Evolutionary conservation across 2,797 vertebrate genomes (phyloP), one percentile per base, ranked within the genome.

Genomic region (Decapterus maruadsi): DNA sequence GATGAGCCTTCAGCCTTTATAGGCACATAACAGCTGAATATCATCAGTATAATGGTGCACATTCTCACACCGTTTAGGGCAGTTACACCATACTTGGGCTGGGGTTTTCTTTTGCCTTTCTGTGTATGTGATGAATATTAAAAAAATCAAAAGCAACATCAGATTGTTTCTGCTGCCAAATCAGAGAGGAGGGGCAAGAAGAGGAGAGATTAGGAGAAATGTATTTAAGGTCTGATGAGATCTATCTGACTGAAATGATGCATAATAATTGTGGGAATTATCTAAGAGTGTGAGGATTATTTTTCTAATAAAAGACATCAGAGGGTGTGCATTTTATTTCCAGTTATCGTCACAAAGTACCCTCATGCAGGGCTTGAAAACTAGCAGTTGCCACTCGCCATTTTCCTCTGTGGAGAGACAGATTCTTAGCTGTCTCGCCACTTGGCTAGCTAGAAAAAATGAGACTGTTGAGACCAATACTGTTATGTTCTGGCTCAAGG

Each of bases 251-350:
- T 55, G 53, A 55, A 55, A 31, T 55, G 53, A 31, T 31, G 53
- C 53, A 2, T 55, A 31, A 55, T 55, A 55, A 31, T 55, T 13
- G 8, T 55, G 26, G 26, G 26, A 55, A 29, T 31, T 31, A 55
- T 31, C 29, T 55, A 31, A 31, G 14, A 55, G 26, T 16, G 14
- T 55, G 14, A 8, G 14, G 53, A 31, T 55, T 31, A 55, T 29
- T 55, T 55, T 29, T 55, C 53, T 55, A 29, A 55, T 55, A 55
- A 26, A 55, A 55, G 26, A 31, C 14, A 55, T 31, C 26, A 55
- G 26, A 55, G 26, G 13, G 7, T 14, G 4, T 55, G 16, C 12
- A 17, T 55, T 31, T 55, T 54, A 29, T 54, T 54, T 54, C 53
- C 13, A 29, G 53, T 54, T 54, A 54, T 54, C 26, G 16, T 54